Evolutionary conservation across 2,888 invertebrate species (phyloP), one percentile per base, ranked within the genome.

Genomic region (Lomographa bimaculata): DNA sequence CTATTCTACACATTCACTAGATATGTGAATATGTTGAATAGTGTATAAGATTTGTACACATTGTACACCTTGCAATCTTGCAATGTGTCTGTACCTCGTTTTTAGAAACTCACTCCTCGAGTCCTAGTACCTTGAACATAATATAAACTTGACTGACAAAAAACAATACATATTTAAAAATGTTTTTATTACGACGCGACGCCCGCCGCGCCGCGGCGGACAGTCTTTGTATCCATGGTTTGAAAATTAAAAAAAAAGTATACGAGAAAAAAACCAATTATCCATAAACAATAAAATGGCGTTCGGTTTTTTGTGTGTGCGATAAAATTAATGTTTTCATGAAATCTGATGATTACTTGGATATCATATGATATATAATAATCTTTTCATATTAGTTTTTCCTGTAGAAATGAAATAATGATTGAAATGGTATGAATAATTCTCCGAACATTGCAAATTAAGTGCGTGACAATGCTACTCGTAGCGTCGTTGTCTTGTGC

Each of bases 281-380:
- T 57, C 82, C 89, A 89, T 85, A 89, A 83, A 85, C 79, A 89
- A 85, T 79, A 90, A 90, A 86, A 90, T 90, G 89, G 90, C 89
- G 86, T 80, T 70, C 71, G 72, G 80, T 83, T 89, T 89, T 85
- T 87, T 83, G 89, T 89, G 87, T 89, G 87, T 89, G 87, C 77
- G 76, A 79, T 79, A 69, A 77, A 84, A 74, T 79, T 74, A 83
- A 84, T 86, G 84, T 87, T 86, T 85, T 84, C 74, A 54, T 65
- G 43, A 69, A 69, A 75, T 67, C 58, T 36, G 43, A 42, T 54
- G 57, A 66, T 68, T 55, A 64, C 64, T 46, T 58, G 40, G 46
- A 56, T 50, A 64, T 65, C 62, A 53, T 30, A 43, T 14, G 32
- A 37, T 48, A 50, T 50, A 57, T 50, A 46, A 36, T 28, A 46